phyloP scores from a whole-genome alignment of 2,888 invertebrate species.

The Cacoxenus indagator region DNA sequence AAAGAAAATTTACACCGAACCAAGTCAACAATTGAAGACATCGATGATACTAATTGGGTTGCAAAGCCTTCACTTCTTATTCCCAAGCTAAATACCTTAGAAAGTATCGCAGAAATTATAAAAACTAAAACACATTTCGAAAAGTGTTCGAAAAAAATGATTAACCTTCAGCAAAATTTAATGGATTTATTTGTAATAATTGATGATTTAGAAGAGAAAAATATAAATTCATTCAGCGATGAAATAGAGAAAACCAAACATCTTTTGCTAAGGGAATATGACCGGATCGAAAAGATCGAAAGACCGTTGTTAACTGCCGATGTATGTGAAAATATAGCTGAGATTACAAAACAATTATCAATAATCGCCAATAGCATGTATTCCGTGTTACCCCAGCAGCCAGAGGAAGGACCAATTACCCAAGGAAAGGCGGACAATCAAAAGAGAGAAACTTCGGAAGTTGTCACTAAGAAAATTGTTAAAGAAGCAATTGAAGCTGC shows the following conservation, averaged over 20 bases:
- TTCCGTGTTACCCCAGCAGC: not conserved
- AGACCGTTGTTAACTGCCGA: slow-evolving; percentile 31
- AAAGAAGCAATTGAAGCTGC: no score
- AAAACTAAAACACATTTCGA: slow-evolving; percentile 36
- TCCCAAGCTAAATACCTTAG: slow-evolving; percentile 41
- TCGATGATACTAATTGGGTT: slow-evolving; percentile 36
- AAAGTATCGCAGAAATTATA: slow-evolving; percentile 41
- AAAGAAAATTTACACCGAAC: slow-evolving; percentile 38
- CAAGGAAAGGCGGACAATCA: no score
- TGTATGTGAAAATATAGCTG: slow-evolving; percentile 35
- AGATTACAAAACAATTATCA: slow-evolving; percentile 17
- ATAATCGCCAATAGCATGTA: not conserved
- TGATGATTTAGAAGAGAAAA: slow-evolving; percentile 52
- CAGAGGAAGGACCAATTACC: no score
- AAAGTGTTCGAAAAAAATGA: slow-evolving; percentile 58
- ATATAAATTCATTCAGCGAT: slow-evolving; percentile 29
- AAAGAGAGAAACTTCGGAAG: no score
- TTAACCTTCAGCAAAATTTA: slow-evolving; percentile 58
- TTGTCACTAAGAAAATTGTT: no score
- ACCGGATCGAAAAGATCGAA: slow-evolving; percentile 47
- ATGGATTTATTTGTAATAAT: slow-evolving; percentile 63
- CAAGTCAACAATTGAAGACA: slow-evolving; percentile 34
- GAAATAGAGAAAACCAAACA: slow-evolving; percentile 45
- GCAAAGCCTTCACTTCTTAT: slow-evolving; percentile 37
- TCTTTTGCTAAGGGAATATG: slow-evolving; percentile 43